Conservation (phyloP, 1,140 invertebrate genomes). For the Macrobrachium rosenbergii region DNA sequence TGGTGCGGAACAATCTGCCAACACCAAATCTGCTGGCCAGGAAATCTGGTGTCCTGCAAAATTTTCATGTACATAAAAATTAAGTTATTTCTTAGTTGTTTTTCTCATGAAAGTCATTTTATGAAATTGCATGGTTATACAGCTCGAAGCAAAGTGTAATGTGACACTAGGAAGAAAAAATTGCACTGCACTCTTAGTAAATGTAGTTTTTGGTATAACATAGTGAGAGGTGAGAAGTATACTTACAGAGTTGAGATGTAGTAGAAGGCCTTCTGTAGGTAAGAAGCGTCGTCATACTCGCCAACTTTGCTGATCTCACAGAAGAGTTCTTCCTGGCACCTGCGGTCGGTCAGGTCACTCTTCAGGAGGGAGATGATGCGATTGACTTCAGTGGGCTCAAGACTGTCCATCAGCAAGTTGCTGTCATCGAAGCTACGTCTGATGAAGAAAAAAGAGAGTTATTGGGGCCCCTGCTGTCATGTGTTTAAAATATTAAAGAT, state of each 20-base stretch:
- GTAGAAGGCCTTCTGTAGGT: conserved; percentile 61
- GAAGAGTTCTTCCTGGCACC: conserved; percentile 64
- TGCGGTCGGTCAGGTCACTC: conserved; percentile 24
- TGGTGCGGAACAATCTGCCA: conserved; percentile 45
- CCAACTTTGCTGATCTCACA: conserved; percentile 61
- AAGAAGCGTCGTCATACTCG: conserved; percentile 44
- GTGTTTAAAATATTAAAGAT: too few relatives aligned
- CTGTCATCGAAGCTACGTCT: conserved; percentile 46
- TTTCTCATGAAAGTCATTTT: not conserved
- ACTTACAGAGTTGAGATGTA: conserved; percentile 61
- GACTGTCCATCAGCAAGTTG: conserved; percentile 3
- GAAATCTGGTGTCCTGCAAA: conserved; percentile 50
- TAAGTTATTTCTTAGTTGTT: not conserved
- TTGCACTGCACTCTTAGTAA: not conserved
- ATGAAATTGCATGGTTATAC: not conserved
- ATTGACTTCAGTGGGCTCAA: conserved; percentile 52
- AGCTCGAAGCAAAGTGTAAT: not conserved
- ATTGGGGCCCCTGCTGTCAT: not conserved
- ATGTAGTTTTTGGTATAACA: too few relatives aligned
- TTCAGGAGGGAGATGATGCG: conserved; percentile 52
- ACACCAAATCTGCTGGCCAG: conserved; percentile 38
- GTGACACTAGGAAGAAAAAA: not conserved
- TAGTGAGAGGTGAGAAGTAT: not conserved
- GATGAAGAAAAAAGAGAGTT: not conserved
- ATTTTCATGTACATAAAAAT: not conserved